These are phyloP conservation scores for Bothrops alternatus DNA, from an alignment of 2,797 vertebrate species.

Conservation along the genomic window DNA sequence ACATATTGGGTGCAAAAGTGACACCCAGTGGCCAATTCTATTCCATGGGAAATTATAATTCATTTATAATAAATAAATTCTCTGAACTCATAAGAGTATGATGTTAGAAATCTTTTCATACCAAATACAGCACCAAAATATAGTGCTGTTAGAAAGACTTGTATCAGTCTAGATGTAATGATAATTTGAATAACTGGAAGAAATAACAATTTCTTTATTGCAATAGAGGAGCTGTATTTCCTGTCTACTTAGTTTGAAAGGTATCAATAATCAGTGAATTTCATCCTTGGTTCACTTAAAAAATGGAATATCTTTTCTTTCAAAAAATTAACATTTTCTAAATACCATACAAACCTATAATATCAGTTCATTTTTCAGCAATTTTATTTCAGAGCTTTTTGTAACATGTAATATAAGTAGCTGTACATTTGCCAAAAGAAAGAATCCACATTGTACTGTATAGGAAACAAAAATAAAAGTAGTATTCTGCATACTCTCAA, in stretches of 20 bases:
- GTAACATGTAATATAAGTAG: not conserved
- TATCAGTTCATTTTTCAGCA: slow-evolving; percentile 44
- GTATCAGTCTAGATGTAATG: slow-evolving; percentile 54
- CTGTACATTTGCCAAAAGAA: not conserved
- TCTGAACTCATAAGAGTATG: slow-evolving; percentile 28
- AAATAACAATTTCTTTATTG: slow-evolving; percentile 44
- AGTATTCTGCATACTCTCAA: not conserved
- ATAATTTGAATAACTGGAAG: slow-evolving; percentile 41
- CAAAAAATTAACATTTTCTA: not conserved
- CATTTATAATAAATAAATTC: slow-evolving; percentile 33
- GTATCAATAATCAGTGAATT: slow-evolving; percentile 60
- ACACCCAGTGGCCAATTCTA: slow-evolving; percentile 32
- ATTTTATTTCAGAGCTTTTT: slow-evolving; percentile 25
- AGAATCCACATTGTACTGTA: not conserved
- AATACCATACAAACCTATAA: not conserved
- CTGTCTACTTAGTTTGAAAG: slow-evolving; percentile 42
- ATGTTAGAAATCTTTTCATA: slow-evolving; percentile 32
- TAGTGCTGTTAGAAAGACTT: slow-evolving; percentile 42
- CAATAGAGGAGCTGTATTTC: slow-evolving; percentile 44
- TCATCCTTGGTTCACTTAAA: slow-evolving; percentile 51
- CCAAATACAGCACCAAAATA: slow-evolving; percentile 19
- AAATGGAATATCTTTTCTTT: slow-evolving; percentile 14
- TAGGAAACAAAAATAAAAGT: not conserved
- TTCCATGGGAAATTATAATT: slow-evolving; percentile 39
- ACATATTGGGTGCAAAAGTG: slow-evolving; percentile 17